phyloP scores from a whole-genome alignment of 2,797 vertebrate genomes.

The Babyrousa celebensis region DNA sequence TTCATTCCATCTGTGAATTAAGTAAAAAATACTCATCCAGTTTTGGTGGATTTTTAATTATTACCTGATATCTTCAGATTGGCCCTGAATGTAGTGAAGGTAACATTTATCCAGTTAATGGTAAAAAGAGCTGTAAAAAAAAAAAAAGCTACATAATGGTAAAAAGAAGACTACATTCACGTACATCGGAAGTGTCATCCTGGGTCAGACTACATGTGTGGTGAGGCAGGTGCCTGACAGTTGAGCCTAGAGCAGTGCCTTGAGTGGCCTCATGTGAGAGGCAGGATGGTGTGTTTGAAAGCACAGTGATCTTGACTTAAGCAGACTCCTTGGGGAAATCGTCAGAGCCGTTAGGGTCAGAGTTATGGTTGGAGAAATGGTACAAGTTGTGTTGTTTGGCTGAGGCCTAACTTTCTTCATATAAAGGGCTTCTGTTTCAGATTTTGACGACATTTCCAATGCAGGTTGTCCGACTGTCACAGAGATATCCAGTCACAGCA shows the following conservation, averaged over 20 bases:
- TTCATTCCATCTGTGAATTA: constrained; percentile 73
- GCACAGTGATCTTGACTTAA: neutral
- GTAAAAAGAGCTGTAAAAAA: neutral
- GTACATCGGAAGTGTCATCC: neutral
- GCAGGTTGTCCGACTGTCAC: neutral
- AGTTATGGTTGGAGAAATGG: neutral
- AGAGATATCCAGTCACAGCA: neutral
- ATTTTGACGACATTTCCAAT: neutral
- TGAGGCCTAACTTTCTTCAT: neutral
- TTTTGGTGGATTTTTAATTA: neutral
- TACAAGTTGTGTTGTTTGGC: neutral
- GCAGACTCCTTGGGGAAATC: neutral
- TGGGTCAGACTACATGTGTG: neutral
- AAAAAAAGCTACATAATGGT: neutral
- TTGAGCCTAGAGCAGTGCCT: neutral
- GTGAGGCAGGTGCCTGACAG: neutral
- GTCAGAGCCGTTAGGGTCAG: neutral
- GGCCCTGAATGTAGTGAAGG: neutral
- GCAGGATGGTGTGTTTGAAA: neutral
- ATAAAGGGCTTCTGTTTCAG: neutral
- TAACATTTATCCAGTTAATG: neutral
- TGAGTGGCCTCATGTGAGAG: neutral
- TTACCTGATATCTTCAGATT: neutral
- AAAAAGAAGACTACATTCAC: neutral
- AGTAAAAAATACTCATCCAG: constrained; percentile 37